Conservation (phyloP, 2,888 invertebrate genomes). For the Amiota communis region DNA sequence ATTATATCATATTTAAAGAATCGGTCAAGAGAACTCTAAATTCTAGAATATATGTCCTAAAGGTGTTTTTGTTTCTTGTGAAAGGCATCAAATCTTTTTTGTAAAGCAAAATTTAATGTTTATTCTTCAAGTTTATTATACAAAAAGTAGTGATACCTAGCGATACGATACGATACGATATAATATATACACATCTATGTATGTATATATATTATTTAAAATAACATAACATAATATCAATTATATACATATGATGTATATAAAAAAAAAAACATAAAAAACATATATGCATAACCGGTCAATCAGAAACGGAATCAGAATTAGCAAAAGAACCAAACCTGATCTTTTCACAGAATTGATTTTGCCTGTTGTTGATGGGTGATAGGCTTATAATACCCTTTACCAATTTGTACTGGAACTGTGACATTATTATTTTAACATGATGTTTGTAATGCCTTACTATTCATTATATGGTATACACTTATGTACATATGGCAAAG, state of each 20-base stretch:
- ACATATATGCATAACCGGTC: slow-evolving; percentile 61
- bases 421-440: too few relatives aligned
- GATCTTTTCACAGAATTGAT: background rate
- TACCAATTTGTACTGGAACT: too few relatives aligned
- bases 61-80: background rate
- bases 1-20: too few relatives aligned
- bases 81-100: slow-evolving; percentile 28
- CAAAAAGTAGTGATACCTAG: slow-evolving; percentile 27
- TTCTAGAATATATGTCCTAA: too few relatives aligned
- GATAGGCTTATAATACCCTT: too few relatives aligned
- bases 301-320: slow-evolving; percentile 32
- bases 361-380: too few relatives aligned
- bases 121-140: background rate
- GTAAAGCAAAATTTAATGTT: too few relatives aligned
- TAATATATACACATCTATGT: slow-evolving; percentile 34
- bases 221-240: slow-evolving; percentile 17
- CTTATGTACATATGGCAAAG: too few relatives aligned
- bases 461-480: too few relatives aligned
- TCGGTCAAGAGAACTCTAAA: too few relatives aligned
- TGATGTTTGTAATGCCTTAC: too few relatives aligned
- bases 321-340: background rate
- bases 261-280: slow-evolving; percentile 30
- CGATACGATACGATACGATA: too few relatives aligned
- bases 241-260: slow-evolving; percentile 51
- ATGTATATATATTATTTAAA: slow-evolving; percentile 15